A percentile compares a stretch with the other conserved stretches of the same genome.
phyloP scores from a whole-genome alignment of 2,797 vertebrate species.

The Alectoris magna region DNA sequence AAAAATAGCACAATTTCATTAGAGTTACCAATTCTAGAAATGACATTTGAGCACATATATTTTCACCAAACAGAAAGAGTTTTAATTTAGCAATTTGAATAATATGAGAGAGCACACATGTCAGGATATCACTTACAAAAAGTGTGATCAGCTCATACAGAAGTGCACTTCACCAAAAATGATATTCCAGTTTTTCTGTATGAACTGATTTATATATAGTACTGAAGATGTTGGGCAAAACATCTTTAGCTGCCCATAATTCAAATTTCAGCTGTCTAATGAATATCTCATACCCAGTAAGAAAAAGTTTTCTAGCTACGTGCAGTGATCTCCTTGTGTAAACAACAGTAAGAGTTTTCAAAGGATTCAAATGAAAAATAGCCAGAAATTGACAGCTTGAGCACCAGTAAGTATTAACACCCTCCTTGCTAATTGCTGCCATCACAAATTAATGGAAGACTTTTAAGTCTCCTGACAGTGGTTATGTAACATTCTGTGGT shows the following conservation, averaged over 20 bases:
- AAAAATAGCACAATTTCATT: not conserved
- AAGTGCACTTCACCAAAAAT: not conserved
- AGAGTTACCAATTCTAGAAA: not conserved
- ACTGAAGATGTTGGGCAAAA: not conserved
- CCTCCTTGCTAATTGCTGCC: slow-evolving; percentile 80
- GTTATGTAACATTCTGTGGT: slow-evolving; percentile 74
- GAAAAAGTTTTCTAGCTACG: not conserved
- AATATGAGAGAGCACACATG: not conserved
- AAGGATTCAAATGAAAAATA: slow-evolving; percentile 57
- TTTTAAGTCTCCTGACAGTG: slow-evolving; percentile 79
- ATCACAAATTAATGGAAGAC: slow-evolving; percentile 76
- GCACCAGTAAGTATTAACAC: slow-evolving; percentile 63
- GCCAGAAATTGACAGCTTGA: slow-evolving; percentile 72
- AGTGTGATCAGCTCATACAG: not conserved
- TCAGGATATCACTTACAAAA: not conserved
- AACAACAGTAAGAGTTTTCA: slow-evolving; percentile 46
- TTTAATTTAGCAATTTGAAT: too few species aligned
- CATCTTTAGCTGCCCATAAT: not conserved
- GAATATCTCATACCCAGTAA: not conserved
- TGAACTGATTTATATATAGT: not conserved
- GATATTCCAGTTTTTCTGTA: not conserved
- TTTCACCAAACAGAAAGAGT: not conserved
- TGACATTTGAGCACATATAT: not conserved
- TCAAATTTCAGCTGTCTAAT: not conserved
- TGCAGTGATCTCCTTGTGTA: slow-evolving; percentile 23